A percentile compares a stretch with the other conserved stretches of the same genome.
These are phyloP conservation scores for Drosophila mimica DNA, from an alignment of 2,888 invertebrate species.

Conservation along the genomic window DNA sequence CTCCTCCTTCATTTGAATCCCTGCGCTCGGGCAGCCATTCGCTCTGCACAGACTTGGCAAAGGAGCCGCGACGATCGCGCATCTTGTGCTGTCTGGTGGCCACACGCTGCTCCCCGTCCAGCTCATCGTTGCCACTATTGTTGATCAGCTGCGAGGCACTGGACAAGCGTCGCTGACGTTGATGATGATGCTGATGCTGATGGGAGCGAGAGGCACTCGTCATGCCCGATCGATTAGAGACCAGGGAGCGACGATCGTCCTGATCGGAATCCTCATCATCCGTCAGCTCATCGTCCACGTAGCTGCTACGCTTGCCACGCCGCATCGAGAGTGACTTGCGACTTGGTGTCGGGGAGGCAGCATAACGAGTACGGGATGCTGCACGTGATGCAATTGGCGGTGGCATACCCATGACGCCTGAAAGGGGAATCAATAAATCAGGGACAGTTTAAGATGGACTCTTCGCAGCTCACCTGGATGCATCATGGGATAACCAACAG, in stretches of 20 bases:
- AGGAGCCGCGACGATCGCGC: conserved; percentile 76
- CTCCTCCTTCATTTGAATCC: conserved; percentile 42
- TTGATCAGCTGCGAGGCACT: conserved; percentile 82
- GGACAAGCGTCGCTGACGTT: conserved; percentile 77
- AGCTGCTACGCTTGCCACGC: conserved; percentile 85
- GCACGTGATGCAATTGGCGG: conserved; percentile 85
- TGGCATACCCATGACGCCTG: conserved; percentile 82
- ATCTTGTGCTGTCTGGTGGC: conserved; percentile 63
- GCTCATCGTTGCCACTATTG: conserved; percentile 66
- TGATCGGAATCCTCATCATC: conserved; percentile 88
- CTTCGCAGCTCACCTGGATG: conserved; percentile 78
- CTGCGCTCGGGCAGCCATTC: conserved; percentile 79
- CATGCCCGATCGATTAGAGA: conserved; percentile 83
- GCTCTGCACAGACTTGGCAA: conserved; percentile 80
- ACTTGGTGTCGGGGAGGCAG: conserved; percentile 89
- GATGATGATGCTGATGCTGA: conserved; percentile 58
- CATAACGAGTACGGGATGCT: conserved; percentile 88
- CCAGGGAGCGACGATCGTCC: conserved; percentile 84
- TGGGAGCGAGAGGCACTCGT: conserved; percentile 68
- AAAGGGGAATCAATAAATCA: neutral
- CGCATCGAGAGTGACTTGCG: conserved; percentile 89
- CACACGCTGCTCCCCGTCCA: conserved; percentile 57
- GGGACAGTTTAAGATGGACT: too few relatives aligned
- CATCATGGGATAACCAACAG: conserved; percentile 85
- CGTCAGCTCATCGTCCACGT: conserved; percentile 86